Percentiles rank a stretch among this genome's conserved stretches.
Conservation (phyloP, 2,888 invertebrate species). For the Orthosia cruda region DNA sequence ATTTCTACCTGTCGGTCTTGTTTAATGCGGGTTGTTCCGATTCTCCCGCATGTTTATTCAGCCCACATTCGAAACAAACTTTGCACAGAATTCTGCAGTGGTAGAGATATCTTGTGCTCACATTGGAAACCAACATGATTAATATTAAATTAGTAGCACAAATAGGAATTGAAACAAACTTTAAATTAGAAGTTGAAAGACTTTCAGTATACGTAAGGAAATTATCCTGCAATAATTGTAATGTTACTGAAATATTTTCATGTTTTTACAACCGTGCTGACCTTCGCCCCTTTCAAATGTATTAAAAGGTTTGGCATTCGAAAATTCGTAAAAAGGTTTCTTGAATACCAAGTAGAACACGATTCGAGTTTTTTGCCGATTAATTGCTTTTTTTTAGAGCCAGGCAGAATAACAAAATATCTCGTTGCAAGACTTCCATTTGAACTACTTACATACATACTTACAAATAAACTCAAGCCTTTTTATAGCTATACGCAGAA, state of each 20-base stretch:
- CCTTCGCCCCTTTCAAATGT: slow-evolving; percentile 27
- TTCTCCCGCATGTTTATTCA: slow-evolving; percentile 41
- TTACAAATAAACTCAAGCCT: too few species aligned
- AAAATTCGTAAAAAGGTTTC: slow-evolving; percentile 47
- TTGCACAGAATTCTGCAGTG: slow-evolving; percentile 5
- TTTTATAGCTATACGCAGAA: too few species aligned
- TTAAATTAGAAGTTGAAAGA: neutral
- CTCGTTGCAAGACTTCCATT: too few species aligned
- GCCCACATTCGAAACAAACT: slow-evolving; percentile 39
- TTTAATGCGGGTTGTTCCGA: slow-evolving; percentile 59
- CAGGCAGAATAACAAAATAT: neutral
- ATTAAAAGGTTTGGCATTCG: slow-evolving; percentile 42
- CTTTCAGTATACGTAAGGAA: neutral
- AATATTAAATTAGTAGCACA: neutral
- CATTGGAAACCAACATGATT: slow-evolving; percentile 3
- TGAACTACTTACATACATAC: too few species aligned
- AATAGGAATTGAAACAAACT: too few species aligned
- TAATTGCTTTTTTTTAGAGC: slow-evolving; percentile 20
- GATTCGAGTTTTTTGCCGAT: slow-evolving; percentile 38
- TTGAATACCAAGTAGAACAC: slow-evolving; percentile 50
- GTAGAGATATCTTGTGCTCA: neutral
- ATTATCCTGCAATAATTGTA: neutral
- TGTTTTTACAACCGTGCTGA: slow-evolving; percentile 30
- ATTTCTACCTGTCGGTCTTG: slow-evolving; percentile 42
- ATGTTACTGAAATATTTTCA: slow-evolving; percentile 36